Evolutionary conservation across 2,888 invertebrate genomes (phyloP), one percentile per base, ranked within the genome.

Genomic region (Calameuta pallipes): DNA sequence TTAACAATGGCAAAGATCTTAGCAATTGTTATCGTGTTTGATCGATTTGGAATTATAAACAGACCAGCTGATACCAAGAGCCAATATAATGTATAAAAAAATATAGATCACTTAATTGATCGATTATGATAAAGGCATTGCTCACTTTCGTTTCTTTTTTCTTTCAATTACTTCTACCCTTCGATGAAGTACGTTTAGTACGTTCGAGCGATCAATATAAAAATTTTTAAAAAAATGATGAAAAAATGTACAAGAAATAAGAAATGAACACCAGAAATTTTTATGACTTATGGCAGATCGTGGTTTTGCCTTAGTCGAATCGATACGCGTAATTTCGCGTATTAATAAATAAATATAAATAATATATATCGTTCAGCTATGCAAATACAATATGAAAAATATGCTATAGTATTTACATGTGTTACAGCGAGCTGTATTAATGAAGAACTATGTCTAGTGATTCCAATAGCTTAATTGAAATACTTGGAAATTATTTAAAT

Each of bases 281-380:
- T 56, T 56, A 9, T 6, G 23, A 56, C 23, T 23, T 56, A 56
- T 1, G 56, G 6, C 23, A 23, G 23, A 56, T 56, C 23, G 23
- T 56, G 23, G 15, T 6, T 23, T 56, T 56, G 56, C 56, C 56
- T 23, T 56, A 56, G 9, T 56, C 56, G 23, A 56, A 9, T 56
- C 23, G 23, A 56, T 56, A 56, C 56, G 56, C 56, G 56, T 56
- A 9, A 23, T 56, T 56, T 56, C 23, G 0, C 23, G 23, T 56
- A 75, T 81, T 74, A 82, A 81, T 83, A 77, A 83, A 82, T 80
- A 81, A 82, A 80, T 78, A 80, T 79, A 76, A 80, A 83, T 83
- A 82, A 83, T 82, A 80, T 80, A 83, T 80, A 78, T 71, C 76
- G 76, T 77, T 74, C 75, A 73, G 78, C 78, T 73, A 75, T 79